Percentiles rank a stretch among this genome's conserved stretches.
phyloP scores from a whole-genome alignment of 2,113 vertebrate genomes.

The Pandion haliaetus region DNA sequence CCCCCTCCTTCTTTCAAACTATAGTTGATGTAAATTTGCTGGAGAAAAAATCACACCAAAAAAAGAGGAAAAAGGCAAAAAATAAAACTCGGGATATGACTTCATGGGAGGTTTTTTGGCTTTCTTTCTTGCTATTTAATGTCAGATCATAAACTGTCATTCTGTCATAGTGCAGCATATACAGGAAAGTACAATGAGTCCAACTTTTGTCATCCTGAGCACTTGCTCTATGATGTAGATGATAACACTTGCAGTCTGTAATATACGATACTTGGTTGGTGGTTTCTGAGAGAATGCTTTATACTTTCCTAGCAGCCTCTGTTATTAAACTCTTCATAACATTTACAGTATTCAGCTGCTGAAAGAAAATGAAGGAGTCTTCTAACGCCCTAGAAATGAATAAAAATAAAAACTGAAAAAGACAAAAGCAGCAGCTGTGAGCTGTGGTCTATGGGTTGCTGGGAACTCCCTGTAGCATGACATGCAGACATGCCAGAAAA shows the following conservation, averaged over 20 bases:
- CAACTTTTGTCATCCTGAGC: not conserved
- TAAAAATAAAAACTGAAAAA: conserved; percentile 5
- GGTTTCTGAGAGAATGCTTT: not conserved
- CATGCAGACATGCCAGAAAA: not conserved
- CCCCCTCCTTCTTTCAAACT: not conserved
- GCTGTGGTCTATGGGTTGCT: not conserved
- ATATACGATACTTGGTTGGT: not conserved
- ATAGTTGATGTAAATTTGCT: not conserved
- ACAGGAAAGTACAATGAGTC: not conserved
- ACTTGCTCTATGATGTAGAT: not conserved
- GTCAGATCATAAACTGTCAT: not conserved
- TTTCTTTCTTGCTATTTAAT: not conserved
- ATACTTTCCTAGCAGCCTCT: not conserved
- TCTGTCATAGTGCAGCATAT: not conserved
- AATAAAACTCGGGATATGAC: not conserved
- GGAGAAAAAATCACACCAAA: not conserved
- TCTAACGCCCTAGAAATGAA: not conserved
- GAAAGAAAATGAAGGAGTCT: conserved; percentile 18
- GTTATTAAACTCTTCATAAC: conserved; percentile 28
- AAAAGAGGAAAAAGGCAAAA: not conserved
- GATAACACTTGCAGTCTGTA: not conserved
- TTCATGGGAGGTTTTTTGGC: rapidly evolving
- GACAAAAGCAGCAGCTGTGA: conserved; percentile 16
- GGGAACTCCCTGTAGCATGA: not conserved
- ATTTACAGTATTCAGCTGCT: conserved; percentile 29